phyloP scores from a whole-genome alignment of 1,140 invertebrate genomes.

The Goniozus legneri region DNA sequence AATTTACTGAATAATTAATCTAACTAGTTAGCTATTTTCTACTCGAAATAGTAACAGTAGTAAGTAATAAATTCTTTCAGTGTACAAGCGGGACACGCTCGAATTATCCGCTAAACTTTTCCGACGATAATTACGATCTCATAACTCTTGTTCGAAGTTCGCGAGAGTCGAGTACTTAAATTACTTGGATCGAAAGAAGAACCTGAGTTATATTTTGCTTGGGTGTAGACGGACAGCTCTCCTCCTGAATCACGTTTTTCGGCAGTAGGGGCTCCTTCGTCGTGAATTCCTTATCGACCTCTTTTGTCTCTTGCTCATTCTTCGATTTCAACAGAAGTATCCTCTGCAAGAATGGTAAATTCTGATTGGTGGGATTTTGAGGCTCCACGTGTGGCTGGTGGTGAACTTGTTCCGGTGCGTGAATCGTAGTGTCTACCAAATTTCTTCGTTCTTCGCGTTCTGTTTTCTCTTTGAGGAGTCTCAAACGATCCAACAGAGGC shows the following conservation, averaged over 20 bases:
- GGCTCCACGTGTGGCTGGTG: slow-evolving; percentile 19
- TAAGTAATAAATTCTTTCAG: too few species aligned
- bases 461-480: slow-evolving; percentile 81
- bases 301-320: slow-evolving; percentile 62
- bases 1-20: too few species aligned
- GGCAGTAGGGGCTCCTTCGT: slow-evolving; percentile 38
- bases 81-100: too few species aligned
- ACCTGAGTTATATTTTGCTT: too few species aligned
- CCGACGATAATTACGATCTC: too few species aligned
- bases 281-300: slow-evolving; percentile 37
- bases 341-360: slow-evolving; percentile 72
- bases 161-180: too few species aligned
- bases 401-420: slow-evolving; percentile 33
- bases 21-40: too few species aligned
- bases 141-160: too few species aligned
- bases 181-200: slow-evolving; percentile 4
- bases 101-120: too few species aligned
- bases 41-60: too few species aligned
- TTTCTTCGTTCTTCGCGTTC: slow-evolving; percentile 62
- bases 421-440: slow-evolving; percentile 53
- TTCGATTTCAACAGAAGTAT: slow-evolving; percentile 76
- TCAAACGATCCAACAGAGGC: slow-evolving; percentile 72
- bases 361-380: slow-evolving; percentile 28
- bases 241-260: slow-evolving; percentile 31
- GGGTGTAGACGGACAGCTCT: too few species aligned